Conservation (phyloP, 2,888 invertebrate genomes). For the Stictocephala bisonia region DNA sequence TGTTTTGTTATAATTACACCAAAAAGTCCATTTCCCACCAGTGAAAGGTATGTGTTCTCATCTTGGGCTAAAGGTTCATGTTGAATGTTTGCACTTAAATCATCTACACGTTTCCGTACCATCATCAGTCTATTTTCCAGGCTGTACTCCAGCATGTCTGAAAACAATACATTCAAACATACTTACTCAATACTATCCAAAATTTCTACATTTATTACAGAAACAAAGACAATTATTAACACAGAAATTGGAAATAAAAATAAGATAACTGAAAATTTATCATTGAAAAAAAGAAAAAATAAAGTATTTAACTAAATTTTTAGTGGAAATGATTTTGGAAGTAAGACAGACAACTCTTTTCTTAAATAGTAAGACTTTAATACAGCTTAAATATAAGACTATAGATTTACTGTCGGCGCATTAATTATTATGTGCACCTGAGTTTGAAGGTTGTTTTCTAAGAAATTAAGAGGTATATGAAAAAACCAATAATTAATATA, state of each 20-base stretch:
- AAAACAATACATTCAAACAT: too few relatives aligned
- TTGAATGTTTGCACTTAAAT: slow-evolving; percentile 74
- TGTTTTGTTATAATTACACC: slow-evolving; percentile 73
- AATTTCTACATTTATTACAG: neutral
- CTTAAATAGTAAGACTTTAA: too few relatives aligned
- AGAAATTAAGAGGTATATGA: too few relatives aligned
- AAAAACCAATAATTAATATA: too few relatives aligned
- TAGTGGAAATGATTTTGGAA: neutral
- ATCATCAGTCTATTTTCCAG: slow-evolving; percentile 74
- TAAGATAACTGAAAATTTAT: neutral
- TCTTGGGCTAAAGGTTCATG: slow-evolving; percentile 69
- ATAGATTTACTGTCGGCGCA: too few relatives aligned
- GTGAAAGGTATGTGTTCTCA: slow-evolving; percentile 75
- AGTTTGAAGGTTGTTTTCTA: too few relatives aligned
- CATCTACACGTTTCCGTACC: slow-evolving; percentile 71
- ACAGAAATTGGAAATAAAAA: neutral
- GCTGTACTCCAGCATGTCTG: slow-evolving; percentile 71
- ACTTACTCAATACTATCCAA: too few relatives aligned
- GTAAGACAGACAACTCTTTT: neutral
- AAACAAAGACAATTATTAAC: neutral
- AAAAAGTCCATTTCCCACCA: slow-evolving; percentile 80
- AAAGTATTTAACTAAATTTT: neutral
- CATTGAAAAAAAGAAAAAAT: neutral
- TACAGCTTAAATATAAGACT: too few relatives aligned
- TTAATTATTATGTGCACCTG: too few relatives aligned